Conservation (phyloP, 2,797 vertebrate genomes). For the Falco cherrug region DNA sequence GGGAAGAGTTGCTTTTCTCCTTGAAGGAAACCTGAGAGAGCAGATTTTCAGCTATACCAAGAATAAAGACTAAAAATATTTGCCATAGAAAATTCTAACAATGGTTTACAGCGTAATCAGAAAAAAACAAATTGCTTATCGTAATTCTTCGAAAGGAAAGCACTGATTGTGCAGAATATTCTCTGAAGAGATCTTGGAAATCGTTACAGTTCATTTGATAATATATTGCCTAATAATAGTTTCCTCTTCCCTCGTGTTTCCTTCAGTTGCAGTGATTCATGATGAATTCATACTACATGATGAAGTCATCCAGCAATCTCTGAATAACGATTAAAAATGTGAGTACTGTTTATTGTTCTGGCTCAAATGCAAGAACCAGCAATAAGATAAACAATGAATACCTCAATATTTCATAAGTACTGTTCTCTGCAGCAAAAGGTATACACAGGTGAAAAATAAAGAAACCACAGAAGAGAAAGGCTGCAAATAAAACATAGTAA, state of each 20-base stretch:
- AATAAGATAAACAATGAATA: background rate
- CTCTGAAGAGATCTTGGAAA: constrained; percentile 56
- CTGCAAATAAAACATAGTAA: background rate
- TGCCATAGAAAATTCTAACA: background rate
- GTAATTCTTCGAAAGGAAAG: background rate
- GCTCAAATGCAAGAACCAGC: background rate
- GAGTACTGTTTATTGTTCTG: background rate
- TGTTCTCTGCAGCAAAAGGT: background rate
- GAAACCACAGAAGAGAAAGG: background rate
- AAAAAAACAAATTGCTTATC: background rate
- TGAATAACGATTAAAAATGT: background rate
- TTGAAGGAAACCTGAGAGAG: background rate
- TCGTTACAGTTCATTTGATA: background rate
- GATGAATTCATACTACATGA: background rate
- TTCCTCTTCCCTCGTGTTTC: constrained; percentile 36
- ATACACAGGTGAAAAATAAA: background rate
- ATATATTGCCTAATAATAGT: constrained; percentile 53
- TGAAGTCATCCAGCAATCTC: constrained; percentile 11
- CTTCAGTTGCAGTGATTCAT: constrained; percentile 28
- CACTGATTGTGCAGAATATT: background rate
- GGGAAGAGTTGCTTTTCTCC: background rate
- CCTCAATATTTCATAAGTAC: background rate
- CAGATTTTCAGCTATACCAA: background rate
- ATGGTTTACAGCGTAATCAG: background rate
- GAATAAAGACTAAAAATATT: background rate